Conservation (phyloP, 2,888 invertebrate genomes). For the Formica aserva region DNA sequence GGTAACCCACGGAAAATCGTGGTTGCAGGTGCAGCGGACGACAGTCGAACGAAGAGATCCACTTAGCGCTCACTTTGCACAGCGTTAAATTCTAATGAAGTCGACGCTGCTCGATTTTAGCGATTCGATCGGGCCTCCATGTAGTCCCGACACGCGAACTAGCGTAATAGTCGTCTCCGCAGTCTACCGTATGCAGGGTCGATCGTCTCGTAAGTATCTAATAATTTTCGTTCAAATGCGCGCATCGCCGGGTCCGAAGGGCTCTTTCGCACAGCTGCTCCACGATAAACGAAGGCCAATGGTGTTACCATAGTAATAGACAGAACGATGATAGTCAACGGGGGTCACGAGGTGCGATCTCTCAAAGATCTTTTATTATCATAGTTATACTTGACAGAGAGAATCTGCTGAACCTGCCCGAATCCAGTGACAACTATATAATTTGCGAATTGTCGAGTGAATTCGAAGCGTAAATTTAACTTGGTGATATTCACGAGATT, state of each 20-base stretch:
- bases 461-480: neutral
- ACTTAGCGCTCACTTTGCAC: slow-evolving; percentile 72
- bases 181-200: slow-evolving; percentile 63
- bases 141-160: slow-evolving; percentile 52
- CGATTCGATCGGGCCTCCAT: slow-evolving; percentile 55
- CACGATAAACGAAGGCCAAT: slow-evolving; percentile 56
- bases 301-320: slow-evolving; percentile 77
- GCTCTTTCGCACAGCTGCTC: slow-evolving; percentile 70
- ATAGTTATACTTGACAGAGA: slow-evolving; percentile 38
- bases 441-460: neutral
- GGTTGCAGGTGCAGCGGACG: slow-evolving; percentile 55
- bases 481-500: neutral
- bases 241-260: slow-evolving; percentile 32
- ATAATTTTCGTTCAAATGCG: slow-evolving; percentile 74
- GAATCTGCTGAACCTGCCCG: neutral
- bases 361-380: slow-evolving; percentile 75
- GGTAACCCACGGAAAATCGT: slow-evolving; percentile 43
- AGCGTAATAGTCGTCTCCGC: slow-evolving; percentile 63
- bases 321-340: slow-evolving; percentile 69
- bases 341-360: slow-evolving; percentile 31
- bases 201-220: slow-evolving; percentile 64
- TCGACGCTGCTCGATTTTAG: slow-evolving; percentile 66
- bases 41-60: slow-evolving; percentile 69
- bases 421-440: slow-evolving; percentile 14
- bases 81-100: slow-evolving; percentile 75